Evolutionary conservation across 2,888 invertebrate species (phyloP), one percentile per base, ranked within the genome.

Genomic region (Sisyra nigra): DNA sequence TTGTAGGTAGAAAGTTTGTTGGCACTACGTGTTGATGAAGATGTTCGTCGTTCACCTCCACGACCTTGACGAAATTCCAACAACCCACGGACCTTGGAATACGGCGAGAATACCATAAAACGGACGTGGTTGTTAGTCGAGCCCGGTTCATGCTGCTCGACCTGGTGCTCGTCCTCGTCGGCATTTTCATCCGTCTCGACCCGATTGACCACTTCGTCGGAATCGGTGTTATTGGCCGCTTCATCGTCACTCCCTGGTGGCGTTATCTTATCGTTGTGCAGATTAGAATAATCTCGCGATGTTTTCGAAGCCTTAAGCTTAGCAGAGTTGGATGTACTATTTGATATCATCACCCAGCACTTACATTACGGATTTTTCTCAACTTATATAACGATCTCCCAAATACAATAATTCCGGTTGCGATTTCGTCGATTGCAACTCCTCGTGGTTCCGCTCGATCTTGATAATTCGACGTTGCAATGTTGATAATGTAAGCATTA

Each of bases 261-360:
- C 32, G 51, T 50, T 48, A 66, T 65, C 50, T 63, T 63, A 55
- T 63, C 65, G 49, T 71, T 69, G 48, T 65, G 59, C 54, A 63
- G 65, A 55, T 67, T 59, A 53, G 66, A 65, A 51, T 58, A 61
- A 48, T 61, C 62, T 54, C 56, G 57, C 44, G 62, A 61, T 61
- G 65, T 65, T 60, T 69, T 75, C 40, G 69, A 64, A 65, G 71
- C 71, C 67, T 72, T 75, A 51, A 71, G 66, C 68, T 74, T 75
- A 65, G 66, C 73, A 60, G 67, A 66, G 24, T 24, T 24, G 24
- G 24, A 24, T 61, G 69, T 63, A 62, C 68, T 73, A 62, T 74
- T 74, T 61, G 75, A 72, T 71, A 76, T 63, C 76, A 77, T 77
- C 64, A 74, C 74, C 63, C 56, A 49, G 42, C 51, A 52, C 53